Evolutionary conservation across 2,797 vertebrate species (phyloP).

Genomic region (Rhynchotus rufescens): DNA sequence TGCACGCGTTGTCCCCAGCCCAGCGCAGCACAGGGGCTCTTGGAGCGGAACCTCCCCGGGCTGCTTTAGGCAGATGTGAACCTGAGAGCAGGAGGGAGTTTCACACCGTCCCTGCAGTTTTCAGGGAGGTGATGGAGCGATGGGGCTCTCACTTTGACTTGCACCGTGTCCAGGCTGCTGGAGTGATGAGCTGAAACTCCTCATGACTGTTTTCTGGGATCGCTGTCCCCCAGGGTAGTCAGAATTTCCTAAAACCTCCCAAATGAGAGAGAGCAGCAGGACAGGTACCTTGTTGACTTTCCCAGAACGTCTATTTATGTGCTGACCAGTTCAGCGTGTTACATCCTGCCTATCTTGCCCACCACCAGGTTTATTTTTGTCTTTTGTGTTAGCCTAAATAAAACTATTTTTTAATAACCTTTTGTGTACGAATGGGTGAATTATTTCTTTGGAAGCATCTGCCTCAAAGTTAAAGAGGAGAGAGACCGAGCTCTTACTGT

Average conservation of each 20-base stretch:
- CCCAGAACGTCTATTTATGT: not conserved
- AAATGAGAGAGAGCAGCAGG: not conserved
- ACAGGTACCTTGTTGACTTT: not conserved
- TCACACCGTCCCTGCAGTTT: accelerated
- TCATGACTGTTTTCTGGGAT: not conserved
- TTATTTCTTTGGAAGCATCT: not conserved
- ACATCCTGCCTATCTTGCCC: not conserved
- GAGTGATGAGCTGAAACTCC: accelerated
- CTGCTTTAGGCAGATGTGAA: not conserved
- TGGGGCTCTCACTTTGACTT: not conserved
- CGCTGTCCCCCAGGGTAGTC: accelerated
- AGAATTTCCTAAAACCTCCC: not conserved
- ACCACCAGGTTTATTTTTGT: not conserved
- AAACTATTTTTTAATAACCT: not conserved
- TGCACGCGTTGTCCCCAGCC: too few species aligned
- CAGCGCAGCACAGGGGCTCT: not conserved
- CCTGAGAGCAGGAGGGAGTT: not conserved
- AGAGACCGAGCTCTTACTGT: not conserved
- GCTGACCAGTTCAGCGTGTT: not conserved
- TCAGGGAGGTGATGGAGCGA: too few species aligned
- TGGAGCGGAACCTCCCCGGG: not conserved
- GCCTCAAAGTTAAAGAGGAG: not conserved
- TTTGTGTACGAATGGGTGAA: not conserved
- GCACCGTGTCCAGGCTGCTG: not conserved
- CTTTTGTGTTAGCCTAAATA: not conserved